Evolutionary conservation across 2,888 invertebrate species (phyloP).

Genomic region (Zaprionus obscuricornis): DNA sequence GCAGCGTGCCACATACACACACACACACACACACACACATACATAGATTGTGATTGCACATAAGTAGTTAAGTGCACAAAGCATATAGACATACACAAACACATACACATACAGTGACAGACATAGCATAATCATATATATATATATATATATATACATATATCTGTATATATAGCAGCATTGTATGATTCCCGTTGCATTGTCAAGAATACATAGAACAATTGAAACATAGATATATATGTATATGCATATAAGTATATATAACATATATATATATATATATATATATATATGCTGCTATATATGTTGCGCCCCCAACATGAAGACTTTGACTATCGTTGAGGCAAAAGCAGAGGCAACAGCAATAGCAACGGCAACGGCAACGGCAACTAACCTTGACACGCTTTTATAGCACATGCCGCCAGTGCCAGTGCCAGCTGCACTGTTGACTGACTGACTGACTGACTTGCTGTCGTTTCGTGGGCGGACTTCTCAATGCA

Average conservation of each 20-base stretch:
- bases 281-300: conserved; percentile 18
- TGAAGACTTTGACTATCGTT: conserved; percentile 14
- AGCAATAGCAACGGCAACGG: too few species aligned
- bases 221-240: conserved; percentile 14
- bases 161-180: neutral
- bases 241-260: neutral
- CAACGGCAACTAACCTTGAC: conserved; percentile 67
- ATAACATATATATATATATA: conserved; percentile 6
- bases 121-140: conserved; percentile 24
- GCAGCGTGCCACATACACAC: conserved; percentile 27
- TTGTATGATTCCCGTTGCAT: neutral
- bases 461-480: too few species aligned
- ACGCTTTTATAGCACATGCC: conserved; percentile 45
- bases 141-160: conserved; percentile 16
- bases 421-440: conserved; percentile 34
- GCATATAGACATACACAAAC: conserved; percentile 13
- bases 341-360: conserved; percentile 12
- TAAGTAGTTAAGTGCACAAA: conserved; percentile 40
- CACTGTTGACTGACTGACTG: too few species aligned
- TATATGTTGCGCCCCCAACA: conserved; percentile 38
- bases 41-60: conserved; percentile 59
- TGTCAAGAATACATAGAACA: neutral
- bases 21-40: too few species aligned
- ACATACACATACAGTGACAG: conserved; percentile 12
- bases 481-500: conserved; percentile 22